Base-by-base conservation (phyloP, 2,888 invertebrate species). In the Clistopyga incitator region DNA sequence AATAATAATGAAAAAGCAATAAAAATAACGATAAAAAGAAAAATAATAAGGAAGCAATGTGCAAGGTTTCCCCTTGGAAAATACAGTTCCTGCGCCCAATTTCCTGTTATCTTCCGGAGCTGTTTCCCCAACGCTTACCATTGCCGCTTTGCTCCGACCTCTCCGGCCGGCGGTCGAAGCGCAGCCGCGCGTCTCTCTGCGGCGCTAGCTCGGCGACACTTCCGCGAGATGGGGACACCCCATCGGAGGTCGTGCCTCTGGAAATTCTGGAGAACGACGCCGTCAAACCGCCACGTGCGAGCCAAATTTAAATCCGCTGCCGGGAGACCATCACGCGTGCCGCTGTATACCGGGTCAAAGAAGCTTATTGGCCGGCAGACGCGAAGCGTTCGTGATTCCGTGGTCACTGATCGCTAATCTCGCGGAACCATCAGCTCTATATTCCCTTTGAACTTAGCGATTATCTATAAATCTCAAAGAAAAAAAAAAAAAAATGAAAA, bases 211-310 rank as follows among this genome's bases (percentile, higher is more conserved):
- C 13, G n/a, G n/a, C 70, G 54, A 20, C 23, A 29, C 20, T 34
- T 38, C 71, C 71, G 59, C 72, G 47, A 72, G 56, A 59, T 59
- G 72, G 45, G 11, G 72, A 45, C 56, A 42, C 72, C 15, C 59
- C 25, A 11, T 59, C 45, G 42, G 18, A 11, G 29, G 18, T 29
- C 38, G 38, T 23, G 47, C 6, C 10, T n/a, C 47, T 61, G 61
- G 25, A 45, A 59, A 47, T 74, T 29, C 74, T 29, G 47, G 45
- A 47, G 29, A 45, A 61, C 50, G 61, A 61, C 71, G 61, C 18
- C 61, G 74, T 74, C 72, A 20, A 74, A 47, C 29, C 59, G 61
- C 61, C 74, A 74, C 74, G 74, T 74, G 74, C 74, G 59, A 61
- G 74, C 74, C 61, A 61, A 61, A 74, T 74, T 74, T 74, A 61